These are phyloP conservation scores for Poecilia velifera DNA, from an alignment of 2,797 vertebrate species.

Conservation along the genomic window DNA sequence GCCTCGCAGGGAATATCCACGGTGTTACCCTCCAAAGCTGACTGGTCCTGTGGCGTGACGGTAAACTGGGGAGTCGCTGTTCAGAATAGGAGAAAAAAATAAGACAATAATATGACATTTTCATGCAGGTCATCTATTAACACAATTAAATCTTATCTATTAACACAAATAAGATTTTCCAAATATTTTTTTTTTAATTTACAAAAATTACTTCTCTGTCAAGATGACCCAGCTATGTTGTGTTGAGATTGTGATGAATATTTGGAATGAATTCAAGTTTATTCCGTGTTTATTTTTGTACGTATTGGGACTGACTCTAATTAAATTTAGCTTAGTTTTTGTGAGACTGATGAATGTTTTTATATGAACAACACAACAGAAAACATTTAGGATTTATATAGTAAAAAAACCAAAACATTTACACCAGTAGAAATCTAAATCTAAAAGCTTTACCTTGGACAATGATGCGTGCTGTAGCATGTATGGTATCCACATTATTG, in stretches of 20 bases:
- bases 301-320: too few species aligned
- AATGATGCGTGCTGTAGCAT: conserved; percentile 91
- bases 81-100: background rate
- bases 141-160: background rate
- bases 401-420: background rate
- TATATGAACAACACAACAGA: background rate
- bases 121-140: background rate
- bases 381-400: background rate
- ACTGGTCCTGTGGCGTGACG: conserved; percentile 90
- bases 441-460: conserved; percentile 86
- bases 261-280: background rate
- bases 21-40: conserved; percentile 90
- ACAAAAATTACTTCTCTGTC: background rate
- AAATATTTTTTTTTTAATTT: background rate
- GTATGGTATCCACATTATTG: conserved; percentile 92
- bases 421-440: background rate
- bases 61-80: conserved; percentile 93
- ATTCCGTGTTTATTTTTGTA: background rate
- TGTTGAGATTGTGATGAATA: background rate
- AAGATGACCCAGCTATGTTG: background rate
- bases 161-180: background rate
- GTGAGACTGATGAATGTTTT: background rate
- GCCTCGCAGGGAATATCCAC: conserved; percentile 96
- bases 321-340: background rate
- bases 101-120: background rate